phyloP scores from a whole-genome alignment of 2,113 vertebrate species.

The Myotis lucifugus region DNA sequence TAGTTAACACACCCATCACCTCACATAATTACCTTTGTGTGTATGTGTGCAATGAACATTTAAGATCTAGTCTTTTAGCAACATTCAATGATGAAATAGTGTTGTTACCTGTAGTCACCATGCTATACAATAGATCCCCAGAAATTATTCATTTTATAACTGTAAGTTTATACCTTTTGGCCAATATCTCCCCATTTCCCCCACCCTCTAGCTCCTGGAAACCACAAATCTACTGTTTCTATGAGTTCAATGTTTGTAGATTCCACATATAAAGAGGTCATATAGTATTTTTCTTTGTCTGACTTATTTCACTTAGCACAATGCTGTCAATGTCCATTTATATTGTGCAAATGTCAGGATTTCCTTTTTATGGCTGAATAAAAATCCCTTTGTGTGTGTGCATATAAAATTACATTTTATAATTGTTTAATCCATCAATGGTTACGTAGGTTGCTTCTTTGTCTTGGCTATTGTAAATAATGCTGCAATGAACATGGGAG shows the following conservation, averaged over 20 bases:
- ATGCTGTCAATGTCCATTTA: not conserved
- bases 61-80: not conserved
- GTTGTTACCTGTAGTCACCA: not conserved
- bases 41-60: not conserved
- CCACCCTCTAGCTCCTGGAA: no score
- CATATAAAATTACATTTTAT: not conserved
- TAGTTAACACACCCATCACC: not conserved
- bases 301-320: not conserved
- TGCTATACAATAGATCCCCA: not conserved
- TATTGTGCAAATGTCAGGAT: not conserved
- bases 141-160: not conserved
- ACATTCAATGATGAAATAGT: not conserved
- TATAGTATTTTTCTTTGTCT: not conserved
- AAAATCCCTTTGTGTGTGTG: not conserved
- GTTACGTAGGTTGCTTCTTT: not conserved
- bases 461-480: not conserved
- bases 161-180: not conserved
- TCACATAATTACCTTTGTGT: not conserved
- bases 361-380: not conserved
- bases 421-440: not conserved
- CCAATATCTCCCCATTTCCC: not conserved
- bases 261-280: not conserved
- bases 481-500: not conserved
- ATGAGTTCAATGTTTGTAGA: not conserved
- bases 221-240: not conserved